Conservation (phyloP, 2,888 invertebrate species). For the Reticulitermes lucifugus region DNA sequence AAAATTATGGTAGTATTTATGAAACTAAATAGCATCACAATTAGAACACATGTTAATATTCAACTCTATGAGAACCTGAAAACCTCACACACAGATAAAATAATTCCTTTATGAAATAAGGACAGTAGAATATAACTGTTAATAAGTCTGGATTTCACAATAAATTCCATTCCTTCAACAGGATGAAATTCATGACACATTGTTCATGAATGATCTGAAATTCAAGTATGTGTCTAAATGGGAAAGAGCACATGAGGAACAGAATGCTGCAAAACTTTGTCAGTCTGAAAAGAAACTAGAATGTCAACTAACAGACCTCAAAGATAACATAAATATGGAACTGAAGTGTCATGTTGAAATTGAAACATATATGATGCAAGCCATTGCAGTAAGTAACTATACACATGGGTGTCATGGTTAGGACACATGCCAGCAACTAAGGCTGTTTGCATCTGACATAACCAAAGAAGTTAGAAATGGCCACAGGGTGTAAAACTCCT, state of each 20-base stretch:
- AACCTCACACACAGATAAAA: too few relatives aligned
- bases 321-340: not conserved
- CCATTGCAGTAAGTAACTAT: conserved; percentile 4
- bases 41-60: too few relatives aligned
- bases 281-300: not conserved
- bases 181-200: conserved; percentile 28
- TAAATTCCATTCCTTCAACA: not conserved
- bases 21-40: too few relatives aligned
- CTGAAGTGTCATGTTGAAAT: conserved; percentile 19
- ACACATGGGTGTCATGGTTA: not conserved
- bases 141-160: not conserved
- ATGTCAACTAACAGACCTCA: not conserved
- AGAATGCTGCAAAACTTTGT: not conserved
- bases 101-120: too few relatives aligned
- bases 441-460: too few relatives aligned
- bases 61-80: too few relatives aligned
- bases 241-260: conserved; percentile 13
- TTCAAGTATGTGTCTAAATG: conserved; percentile 6
- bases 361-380: not conserved
- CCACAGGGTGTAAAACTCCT: too few relatives aligned
- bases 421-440: too few relatives aligned
- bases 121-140: too few relatives aligned
- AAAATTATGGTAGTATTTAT: too few relatives aligned
- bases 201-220: conserved; percentile 18
- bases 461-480: too few relatives aligned